Conservation (phyloP, 2,888 invertebrate species). For the Ectobius pallidus region DNA sequence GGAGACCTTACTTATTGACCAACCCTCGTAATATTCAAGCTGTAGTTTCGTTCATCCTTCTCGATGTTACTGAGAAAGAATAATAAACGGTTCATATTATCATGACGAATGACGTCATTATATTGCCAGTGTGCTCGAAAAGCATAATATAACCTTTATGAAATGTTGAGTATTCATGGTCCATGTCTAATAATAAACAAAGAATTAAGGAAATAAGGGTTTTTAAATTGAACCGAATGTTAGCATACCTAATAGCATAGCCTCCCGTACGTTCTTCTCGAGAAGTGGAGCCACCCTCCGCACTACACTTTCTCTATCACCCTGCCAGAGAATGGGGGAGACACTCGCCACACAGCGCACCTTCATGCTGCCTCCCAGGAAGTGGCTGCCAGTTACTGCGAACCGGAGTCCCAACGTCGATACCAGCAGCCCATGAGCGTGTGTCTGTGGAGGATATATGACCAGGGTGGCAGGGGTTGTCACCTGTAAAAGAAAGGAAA, state of each 20-base stretch:
- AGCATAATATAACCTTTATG: too few species aligned
- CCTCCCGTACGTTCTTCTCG: slow-evolving; percentile 64
- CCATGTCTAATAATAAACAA: too few species aligned
- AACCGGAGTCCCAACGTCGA: slow-evolving; percentile 63
- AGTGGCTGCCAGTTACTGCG: slow-evolving; percentile 61
- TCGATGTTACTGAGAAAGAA: too few species aligned
- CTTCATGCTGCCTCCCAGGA: slow-evolving; percentile 64
- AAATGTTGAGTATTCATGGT: too few species aligned
- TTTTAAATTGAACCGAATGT: too few species aligned
- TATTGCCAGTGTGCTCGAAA: too few species aligned
- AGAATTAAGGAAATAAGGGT: too few species aligned
- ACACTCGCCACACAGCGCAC: slow-evolving; percentile 67
- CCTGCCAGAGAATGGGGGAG: slow-evolving; percentile 65
- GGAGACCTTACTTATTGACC: too few species aligned
- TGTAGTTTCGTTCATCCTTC: too few species aligned
- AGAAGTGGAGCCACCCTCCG: slow-evolving; percentile 58
- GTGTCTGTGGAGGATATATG: slow-evolving; percentile 60
- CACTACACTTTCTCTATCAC: slow-evolving; percentile 64
- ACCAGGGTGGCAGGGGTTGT: slow-evolving; percentile 58
- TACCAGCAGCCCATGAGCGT: slow-evolving; percentile 64
- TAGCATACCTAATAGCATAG: slow-evolving; percentile 64
- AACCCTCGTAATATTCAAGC: too few species aligned
- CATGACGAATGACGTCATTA: too few species aligned
- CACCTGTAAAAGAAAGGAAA: slow-evolving; percentile 58
- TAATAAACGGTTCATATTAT: too few species aligned